Evolutionary conservation across 2,113 vertebrate species (phyloP).

Genomic region (Hyperopisus bebe): DNA sequence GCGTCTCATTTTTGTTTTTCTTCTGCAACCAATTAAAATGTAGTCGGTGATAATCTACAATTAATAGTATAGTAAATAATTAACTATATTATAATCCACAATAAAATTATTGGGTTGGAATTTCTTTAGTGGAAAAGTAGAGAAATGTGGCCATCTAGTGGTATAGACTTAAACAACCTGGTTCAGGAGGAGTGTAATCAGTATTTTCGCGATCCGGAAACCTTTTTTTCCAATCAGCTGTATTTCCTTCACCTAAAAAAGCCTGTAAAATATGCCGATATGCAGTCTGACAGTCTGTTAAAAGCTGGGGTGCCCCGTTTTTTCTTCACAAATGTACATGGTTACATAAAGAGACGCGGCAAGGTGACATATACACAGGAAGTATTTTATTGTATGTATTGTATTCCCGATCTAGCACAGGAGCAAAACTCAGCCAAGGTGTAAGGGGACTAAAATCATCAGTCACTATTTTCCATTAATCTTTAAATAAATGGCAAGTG

Average conservation of each 20-base stretch:
- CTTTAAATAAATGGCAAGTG: background rate
- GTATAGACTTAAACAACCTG: background rate
- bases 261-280: background rate
- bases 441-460: background rate
- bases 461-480: background rate
- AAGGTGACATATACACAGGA: background rate
- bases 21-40: background rate
- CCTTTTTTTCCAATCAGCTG: background rate
- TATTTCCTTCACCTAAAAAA: background rate
- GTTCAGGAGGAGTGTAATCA: background rate
- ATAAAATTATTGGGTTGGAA: background rate
- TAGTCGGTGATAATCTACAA: background rate
- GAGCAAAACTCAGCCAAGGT: background rate
- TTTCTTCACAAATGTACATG: background rate
- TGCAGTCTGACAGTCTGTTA: background rate
- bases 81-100: background rate
- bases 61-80: background rate
- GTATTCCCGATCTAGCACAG: background rate
- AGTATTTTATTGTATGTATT: background rate
- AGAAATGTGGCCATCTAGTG: slow-evolving; percentile 10
- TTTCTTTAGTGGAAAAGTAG: background rate
- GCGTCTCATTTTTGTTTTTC: background rate
- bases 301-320: background rate
- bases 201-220: background rate
- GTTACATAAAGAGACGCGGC: background rate